Conservation (phyloP, 2,113 vertebrate genomes). For the Prochilodus magdalenae region DNA sequence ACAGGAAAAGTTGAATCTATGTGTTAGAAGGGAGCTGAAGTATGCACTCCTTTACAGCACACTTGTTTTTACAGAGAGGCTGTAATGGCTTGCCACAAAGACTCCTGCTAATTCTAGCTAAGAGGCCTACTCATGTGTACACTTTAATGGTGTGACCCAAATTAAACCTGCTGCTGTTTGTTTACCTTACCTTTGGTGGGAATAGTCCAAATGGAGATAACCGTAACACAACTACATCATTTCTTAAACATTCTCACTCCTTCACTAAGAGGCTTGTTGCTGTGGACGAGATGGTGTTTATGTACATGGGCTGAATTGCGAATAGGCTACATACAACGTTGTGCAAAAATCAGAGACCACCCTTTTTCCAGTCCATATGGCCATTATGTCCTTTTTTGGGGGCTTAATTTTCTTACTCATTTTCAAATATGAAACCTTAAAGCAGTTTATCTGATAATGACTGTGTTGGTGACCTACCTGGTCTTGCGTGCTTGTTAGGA, state of each 20-base stretch:
- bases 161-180: neutral
- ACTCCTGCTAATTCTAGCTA: neutral
- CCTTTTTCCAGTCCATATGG: no score
- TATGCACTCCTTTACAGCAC: neutral
- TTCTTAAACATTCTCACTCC: neutral
- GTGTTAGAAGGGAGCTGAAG: neutral
- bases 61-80: neutral
- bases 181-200: neutral
- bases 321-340: no score
- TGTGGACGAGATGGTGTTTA: no score
- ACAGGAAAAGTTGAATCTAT: slow-evolving; percentile 1
- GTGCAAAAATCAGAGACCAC: no score
- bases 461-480: no score
- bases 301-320: no score
- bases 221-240: neutral
- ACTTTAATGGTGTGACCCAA: neutral
- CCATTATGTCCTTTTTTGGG: no score
- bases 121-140: neutral
- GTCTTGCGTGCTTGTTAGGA: no score
- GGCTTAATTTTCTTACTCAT: no score
- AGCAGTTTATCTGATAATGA: no score
- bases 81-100: neutral
- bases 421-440: no score
- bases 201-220: neutral
- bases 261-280: neutral